Evolutionary conservation across 1,140 invertebrate species (phyloP), one percentile per base, ranked within the genome.

Genomic region (Samia ricini): DNA sequence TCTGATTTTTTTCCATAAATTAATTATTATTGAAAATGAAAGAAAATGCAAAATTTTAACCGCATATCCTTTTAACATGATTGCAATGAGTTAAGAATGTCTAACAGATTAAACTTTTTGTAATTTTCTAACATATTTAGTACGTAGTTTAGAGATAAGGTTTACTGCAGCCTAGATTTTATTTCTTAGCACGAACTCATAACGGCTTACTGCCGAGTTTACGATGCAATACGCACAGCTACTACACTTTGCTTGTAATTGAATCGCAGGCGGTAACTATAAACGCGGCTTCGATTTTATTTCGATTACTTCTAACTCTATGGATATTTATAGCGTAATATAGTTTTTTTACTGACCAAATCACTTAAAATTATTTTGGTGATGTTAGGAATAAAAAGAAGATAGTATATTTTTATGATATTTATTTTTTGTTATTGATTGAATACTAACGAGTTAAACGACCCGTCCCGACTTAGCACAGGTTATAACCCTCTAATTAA

Each of bases 191-290:
- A 65, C 56, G 49, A 57, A 62, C 60, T 71, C 72, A 72, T 79
- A 77, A 73, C 77, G 77, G 73, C 76, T 79, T 82, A 76, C 73
- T 69, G 80, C 74, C 58, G 68, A 79, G 69, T 87, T 87, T 85
- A 84, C 77, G 81, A 80, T 77, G 78, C 77, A 79, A 80, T 79
- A 82, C 79, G 80, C 79, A 83, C 74, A 69, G 68, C 60, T 61
- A 60, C 68, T 71, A 66, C 72, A 80, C 74, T 83, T 85, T 85
- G 81, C 83, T 68, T 64, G 71, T 85, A 82, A 83, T 85, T 85
- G 76, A 81, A 84, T 83, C 59, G 77, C 80, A 85, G 83, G 84
- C 78, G 82, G 69, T 84, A 65, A 67, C 63, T 58, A 66, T 76
- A 79, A 80, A 80, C 64, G 69, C 67, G 68, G 77, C 73, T 74